Percentiles rank a stretch among this genome's conserved stretches.
Evolutionary conservation across 2,797 vertebrate species (phyloP).

Genomic region (Lepilemur septentrionalis): DNA sequence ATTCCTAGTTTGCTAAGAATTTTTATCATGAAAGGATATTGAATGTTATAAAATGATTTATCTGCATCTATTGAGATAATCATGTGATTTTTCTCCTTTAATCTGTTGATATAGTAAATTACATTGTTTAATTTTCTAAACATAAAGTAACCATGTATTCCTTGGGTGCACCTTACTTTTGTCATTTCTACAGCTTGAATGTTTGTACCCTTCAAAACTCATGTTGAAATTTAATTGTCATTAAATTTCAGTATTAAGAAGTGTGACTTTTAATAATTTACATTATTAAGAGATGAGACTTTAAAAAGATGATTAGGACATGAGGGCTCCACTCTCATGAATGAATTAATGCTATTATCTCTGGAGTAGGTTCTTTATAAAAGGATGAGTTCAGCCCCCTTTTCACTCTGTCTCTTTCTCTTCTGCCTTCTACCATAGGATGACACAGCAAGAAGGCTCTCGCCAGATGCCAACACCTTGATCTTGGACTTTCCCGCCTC

Average conservation of each 20-base stretch:
- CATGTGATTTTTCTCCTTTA: background rate
- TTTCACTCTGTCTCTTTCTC: background rate
- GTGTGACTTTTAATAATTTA: background rate
- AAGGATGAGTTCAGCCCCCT: background rate
- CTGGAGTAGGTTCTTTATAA: background rate
- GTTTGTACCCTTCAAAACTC: background rate
- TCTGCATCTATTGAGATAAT: background rate
- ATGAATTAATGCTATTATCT: background rate
- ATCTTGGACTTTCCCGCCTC: background rate
- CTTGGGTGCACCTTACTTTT: background rate
- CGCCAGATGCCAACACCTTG: background rate
- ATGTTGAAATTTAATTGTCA: background rate
- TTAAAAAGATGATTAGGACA: background rate
- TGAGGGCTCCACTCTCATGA: background rate
- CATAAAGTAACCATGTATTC: background rate
- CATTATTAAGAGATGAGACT: background rate
- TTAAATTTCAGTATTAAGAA: background rate
- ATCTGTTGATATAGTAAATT: background rate
- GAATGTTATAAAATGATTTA: constrained; percentile 23
- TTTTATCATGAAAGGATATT: background rate
- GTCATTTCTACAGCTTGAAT: background rate
- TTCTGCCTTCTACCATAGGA: background rate
- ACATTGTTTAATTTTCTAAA: constrained; percentile 27
- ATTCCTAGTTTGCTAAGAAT: constrained; percentile 4
- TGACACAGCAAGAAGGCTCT: background rate